Percentiles rank a stretch among this genome's conserved stretches.
phyloP scores from a whole-genome alignment of 2,888 invertebrate species.

The Yponomeuta plumbellus region DNA sequence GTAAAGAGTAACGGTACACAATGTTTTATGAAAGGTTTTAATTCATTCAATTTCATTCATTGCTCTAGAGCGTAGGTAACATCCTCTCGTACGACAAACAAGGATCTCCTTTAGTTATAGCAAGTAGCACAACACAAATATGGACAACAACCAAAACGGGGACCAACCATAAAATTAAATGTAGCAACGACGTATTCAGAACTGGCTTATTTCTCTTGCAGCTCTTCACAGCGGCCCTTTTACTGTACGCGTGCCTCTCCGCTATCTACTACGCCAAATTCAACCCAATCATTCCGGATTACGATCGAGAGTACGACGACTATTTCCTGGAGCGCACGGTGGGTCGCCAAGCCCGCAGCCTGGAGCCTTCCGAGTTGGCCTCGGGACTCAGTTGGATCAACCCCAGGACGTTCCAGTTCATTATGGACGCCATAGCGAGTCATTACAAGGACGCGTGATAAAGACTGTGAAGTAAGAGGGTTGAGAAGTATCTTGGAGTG shows the following conservation, averaged over 20 bases:
- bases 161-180: no score
- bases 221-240: constrained; percentile 87
- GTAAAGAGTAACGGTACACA: no score
- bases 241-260: constrained; percentile 90
- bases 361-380: constrained; percentile 52
- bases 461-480: neutral
- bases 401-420: constrained; percentile 80
- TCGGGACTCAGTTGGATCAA: constrained; percentile 75
- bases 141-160: no score
- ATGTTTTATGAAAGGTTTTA: no score
- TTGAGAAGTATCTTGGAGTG: constrained; percentile 4
- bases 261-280: constrained; percentile 93
- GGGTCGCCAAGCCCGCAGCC: constrained; percentile 62
- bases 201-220: constrained; percentile 49
- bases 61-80: no score
- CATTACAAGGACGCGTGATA: constrained; percentile 50
- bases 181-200: no score
- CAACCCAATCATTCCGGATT: constrained; percentile 87
- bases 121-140: no score
- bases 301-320: constrained; percentile 83
- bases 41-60: no score
- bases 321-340: constrained; percentile 83
- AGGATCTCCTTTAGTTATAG: no score
- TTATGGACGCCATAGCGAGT: constrained; percentile 74
- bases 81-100: no score